phyloP scores from a whole-genome alignment of 2,888 invertebrate genomes.

The Mycalesis mineus region DNA sequence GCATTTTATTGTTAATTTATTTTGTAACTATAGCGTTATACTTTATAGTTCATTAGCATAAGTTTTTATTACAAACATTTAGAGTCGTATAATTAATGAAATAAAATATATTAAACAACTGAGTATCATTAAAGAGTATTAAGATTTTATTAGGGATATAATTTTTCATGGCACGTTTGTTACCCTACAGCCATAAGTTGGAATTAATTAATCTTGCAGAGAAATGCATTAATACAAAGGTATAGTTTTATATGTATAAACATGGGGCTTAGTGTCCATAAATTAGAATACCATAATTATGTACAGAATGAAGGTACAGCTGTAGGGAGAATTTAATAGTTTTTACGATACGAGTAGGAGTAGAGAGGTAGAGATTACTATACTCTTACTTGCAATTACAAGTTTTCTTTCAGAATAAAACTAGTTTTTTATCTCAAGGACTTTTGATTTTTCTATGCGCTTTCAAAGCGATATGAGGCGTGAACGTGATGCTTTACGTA shows the following conservation, averaged over 20 bases:
- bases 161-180: constrained; percentile 10
- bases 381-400: no score
- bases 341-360: background rate
- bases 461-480: no score
- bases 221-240: constrained; percentile 6
- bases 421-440: no score
- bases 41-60: no score
- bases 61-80: background rate
- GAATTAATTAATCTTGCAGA: constrained; percentile 20
- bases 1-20: no score
- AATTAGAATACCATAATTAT: constrained; percentile 2
- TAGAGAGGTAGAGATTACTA: no score
- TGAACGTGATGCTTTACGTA: no score
- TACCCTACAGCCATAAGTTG: constrained; percentile 19
- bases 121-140: background rate
- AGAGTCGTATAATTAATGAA: background rate
- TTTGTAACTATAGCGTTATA: no score
- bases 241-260: constrained; percentile 6
- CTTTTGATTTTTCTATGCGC: no score
- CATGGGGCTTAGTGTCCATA: background rate
- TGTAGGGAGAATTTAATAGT: no score
- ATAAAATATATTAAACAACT: background rate
- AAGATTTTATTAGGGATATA: constrained; percentile 10
- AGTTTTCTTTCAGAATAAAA: no score
- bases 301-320: background rate